A percentile compares a stretch with the other conserved stretches of the same genome.
These are phyloP conservation scores for Agonopterix heracliana DNA, from an alignment of 2,888 invertebrate genomes.

Conservation along the genomic window DNA sequence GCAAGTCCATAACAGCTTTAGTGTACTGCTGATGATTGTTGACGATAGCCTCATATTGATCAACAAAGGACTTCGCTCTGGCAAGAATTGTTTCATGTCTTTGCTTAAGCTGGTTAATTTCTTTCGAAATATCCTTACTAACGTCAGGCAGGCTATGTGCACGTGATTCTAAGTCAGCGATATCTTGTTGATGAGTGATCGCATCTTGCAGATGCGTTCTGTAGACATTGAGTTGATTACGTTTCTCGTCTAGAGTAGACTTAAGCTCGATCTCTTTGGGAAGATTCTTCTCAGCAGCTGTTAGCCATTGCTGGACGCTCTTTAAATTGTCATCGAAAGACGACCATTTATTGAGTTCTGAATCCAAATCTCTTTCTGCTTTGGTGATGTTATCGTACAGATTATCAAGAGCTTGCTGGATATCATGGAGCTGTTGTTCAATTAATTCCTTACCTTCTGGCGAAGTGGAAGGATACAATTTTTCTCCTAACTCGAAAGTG, in stretches of 20 bases:
- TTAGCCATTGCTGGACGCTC: slow-evolving; percentile 86
- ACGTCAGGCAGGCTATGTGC: slow-evolving; percentile 87
- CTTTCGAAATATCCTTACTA: slow-evolving; percentile 83
- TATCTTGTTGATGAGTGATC: slow-evolving; percentile 88
- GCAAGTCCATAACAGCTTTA: slow-evolving; percentile 89
- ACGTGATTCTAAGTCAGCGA: slow-evolving; percentile 87
- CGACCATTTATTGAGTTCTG: slow-evolving; percentile 90
- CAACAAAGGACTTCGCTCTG: slow-evolving; percentile 85
- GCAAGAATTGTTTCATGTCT: slow-evolving; percentile 83
- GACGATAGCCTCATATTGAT: slow-evolving; percentile 91
- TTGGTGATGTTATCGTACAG: slow-evolving; percentile 87
- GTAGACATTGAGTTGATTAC: slow-evolving; percentile 90
- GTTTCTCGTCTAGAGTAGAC: slow-evolving; percentile 93
- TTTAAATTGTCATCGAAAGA: slow-evolving; percentile 92
- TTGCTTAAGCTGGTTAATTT: slow-evolving; percentile 81
- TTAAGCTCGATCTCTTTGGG: slow-evolving; percentile 87
- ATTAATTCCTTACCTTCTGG: slow-evolving; percentile 91
- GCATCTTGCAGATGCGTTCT: slow-evolving; percentile 89
- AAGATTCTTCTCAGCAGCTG: slow-evolving; percentile 83
- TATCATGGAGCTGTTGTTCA: slow-evolving; percentile 87
- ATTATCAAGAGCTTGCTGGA: slow-evolving; percentile 88
- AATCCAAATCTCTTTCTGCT: slow-evolving; percentile 87
- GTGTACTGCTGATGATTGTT: slow-evolving; percentile 92
- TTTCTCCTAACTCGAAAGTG: slow-evolving; percentile 91
- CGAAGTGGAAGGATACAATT: slow-evolving; percentile 89